These are phyloP conservation scores for Isichthys henryi DNA, from an alignment of 2,113 vertebrate species.

Conservation along the genomic window DNA sequence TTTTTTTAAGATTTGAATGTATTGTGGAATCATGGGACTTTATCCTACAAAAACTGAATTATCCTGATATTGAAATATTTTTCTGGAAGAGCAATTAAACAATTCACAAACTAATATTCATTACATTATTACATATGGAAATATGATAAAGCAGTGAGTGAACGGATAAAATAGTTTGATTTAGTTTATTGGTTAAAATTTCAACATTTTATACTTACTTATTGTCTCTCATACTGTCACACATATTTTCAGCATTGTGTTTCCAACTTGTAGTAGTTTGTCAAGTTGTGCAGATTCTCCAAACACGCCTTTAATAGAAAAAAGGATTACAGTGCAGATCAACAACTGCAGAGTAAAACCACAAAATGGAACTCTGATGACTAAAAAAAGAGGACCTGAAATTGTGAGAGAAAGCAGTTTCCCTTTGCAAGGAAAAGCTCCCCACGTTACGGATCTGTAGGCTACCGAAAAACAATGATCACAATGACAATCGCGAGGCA, in stretches of 20 bases:
- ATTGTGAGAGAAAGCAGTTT: not conserved
- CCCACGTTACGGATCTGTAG: not conserved
- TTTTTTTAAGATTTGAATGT: not conserved
- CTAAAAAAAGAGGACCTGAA: not conserved
- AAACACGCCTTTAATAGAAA: not conserved
- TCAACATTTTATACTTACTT: not conserved
- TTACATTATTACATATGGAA: not conserved
- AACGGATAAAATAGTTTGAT: not conserved
- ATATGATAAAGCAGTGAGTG: not conserved
- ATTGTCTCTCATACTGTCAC: not conserved
- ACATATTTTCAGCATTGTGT: not conserved
- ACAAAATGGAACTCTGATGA: not conserved
- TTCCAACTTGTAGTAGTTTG: not conserved
- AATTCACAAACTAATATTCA: not conserved
- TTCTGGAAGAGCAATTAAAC: not conserved
- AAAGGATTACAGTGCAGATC: not conserved
- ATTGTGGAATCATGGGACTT: not conserved
- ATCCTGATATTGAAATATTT: not conserved
- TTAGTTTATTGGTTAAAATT: not conserved
- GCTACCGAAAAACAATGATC: not conserved
- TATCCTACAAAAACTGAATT: not conserved
- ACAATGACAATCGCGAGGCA: not conserved
- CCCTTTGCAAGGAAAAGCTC: not conserved
- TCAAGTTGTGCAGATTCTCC: not conserved
- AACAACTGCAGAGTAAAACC: not conserved